A percentile compares a stretch with the other conserved stretches of the same genome.
These are phyloP conservation scores for Orthosia incerta DNA, from an alignment of 2,888 invertebrate species.

Conservation along the genomic window DNA sequence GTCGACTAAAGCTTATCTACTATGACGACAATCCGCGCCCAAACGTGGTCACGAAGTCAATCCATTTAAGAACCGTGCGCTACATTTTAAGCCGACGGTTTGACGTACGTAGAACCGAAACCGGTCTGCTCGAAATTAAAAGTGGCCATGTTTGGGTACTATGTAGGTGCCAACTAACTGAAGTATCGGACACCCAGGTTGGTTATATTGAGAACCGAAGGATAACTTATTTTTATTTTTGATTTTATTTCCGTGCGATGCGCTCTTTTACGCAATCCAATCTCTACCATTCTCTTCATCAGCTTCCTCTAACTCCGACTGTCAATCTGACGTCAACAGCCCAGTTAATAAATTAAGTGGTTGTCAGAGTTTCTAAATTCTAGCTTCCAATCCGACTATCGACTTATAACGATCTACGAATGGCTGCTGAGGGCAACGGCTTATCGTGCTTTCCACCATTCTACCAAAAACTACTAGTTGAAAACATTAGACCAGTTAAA, in stretches of 20 bases:
- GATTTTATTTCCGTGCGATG: conserved; percentile 10
- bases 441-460: too few species aligned
- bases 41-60: conserved; percentile 53
- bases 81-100: conserved; percentile 42
- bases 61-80: conserved; percentile 45
- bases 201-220: conserved; percentile 25
- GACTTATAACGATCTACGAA: too few species aligned
- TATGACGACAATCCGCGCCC: conserved; percentile 55
- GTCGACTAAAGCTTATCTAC: conserved; percentile 53
- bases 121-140: conserved; percentile 46
- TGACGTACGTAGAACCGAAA: conserved; percentile 46
- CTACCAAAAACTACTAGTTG: too few species aligned
- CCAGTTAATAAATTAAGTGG: not conserved
- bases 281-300: not conserved
- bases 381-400: too few species aligned
- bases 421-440: too few species aligned
- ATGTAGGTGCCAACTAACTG: conserved; percentile 41
- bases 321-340: not conserved
- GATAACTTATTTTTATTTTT: conserved; percentile 18
- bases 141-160: conserved; percentile 41
- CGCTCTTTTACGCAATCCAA: not conserved
- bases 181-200: conserved; percentile 17
- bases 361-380: too few species aligned
- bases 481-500: too few species aligned
- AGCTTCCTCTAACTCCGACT: not conserved